Base-by-base conservation (phyloP, 2,888 invertebrate genomes). In the Lissocephala sabroskyi region DNA sequence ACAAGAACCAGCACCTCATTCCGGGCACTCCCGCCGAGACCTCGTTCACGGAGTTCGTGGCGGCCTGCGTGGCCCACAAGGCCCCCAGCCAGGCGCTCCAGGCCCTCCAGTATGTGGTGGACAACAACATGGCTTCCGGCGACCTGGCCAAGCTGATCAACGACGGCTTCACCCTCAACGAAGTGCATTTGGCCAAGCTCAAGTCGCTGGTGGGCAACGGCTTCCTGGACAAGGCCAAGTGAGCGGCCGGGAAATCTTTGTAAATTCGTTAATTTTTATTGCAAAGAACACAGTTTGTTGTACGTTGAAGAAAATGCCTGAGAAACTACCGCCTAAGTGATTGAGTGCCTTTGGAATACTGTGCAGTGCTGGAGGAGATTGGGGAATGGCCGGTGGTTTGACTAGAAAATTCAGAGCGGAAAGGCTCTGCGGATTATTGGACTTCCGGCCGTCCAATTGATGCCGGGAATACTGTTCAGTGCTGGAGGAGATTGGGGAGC, bases 11-110 rank as follows among this genome's bases (percentile, higher is more conserved):
- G 59, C 84, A 86, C 55, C 83, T 81, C 36, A 85, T 89, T 45
- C 82, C 88, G 10, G 89, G 90, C n/a, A 86, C 88, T 10, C 87
- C 89, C 0, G 81, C 85, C 9, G 78, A 87, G 10, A 81, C 82
- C 26, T 80, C 87, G 3, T 56, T 91, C 13, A 66, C 84, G 10
- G 79, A 86, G 41, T 88, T 88, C 59, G 79, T 90, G 1, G 86
- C 88, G n/a, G 74, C 82, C n/a, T 88, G 88, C 54, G 86, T 91
- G 41, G 64, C 78, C 19, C 79, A 87, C 13, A 87, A 87, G 49
- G 68, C 86, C 16, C 86, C 86, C 1, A 81, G 84, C 1, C 84
- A 84, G 62, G 88, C 88, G 14, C 76, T 91, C 56, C 86, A 87
- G 7, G 81, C 80, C 13, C 55, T 91, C 18, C 86, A 89, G 53